Percentiles rank a stretch among this genome's conserved stretches.
phyloP scores from a whole-genome alignment of 2,113 vertebrate genomes.

The Coreoperca whiteheadi region DNA sequence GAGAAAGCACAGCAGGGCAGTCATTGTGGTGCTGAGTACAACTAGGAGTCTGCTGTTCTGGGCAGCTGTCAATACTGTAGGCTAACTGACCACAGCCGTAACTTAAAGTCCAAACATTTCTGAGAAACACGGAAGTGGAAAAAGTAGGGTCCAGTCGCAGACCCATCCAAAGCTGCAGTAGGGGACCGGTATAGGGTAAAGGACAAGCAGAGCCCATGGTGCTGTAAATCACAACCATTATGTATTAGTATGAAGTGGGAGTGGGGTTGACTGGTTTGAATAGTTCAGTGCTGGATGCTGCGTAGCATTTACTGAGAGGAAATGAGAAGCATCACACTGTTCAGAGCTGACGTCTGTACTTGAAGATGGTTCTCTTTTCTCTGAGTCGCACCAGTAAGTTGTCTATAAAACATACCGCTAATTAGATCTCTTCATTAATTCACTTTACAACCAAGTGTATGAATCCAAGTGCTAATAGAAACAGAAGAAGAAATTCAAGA shows the following conservation, averaged over 20 bases:
- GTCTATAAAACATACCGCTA: not conserved
- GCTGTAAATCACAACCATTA: slow-evolving; percentile 59
- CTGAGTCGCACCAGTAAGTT: not conserved
- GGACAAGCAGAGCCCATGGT: slow-evolving; percentile 46
- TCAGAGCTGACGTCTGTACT: slow-evolving; percentile 10
- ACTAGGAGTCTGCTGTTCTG: slow-evolving; percentile 49
- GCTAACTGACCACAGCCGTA: slow-evolving; percentile 46
- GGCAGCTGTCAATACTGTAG: slow-evolving; percentile 21
- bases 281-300: slow-evolving; percentile 13
- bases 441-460: not conserved
- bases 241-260: slow-evolving; percentile 51
- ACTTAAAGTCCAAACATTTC: slow-evolving; percentile 52
- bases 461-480: not conserved
- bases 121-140: slow-evolving; percentile 65
- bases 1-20: slow-evolving; percentile 32
- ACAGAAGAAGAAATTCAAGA: not conserved
- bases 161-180: slow-evolving; percentile 42
- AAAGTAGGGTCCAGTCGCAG: slow-evolving; percentile 52
- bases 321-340: not conserved
- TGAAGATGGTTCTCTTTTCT: not conserved
- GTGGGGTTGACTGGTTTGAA: slow-evolving; percentile 27
- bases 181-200: slow-evolving; percentile 38
- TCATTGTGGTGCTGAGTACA: slow-evolving; percentile 41
- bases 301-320: slow-evolving; percentile 11
- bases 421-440: slow-evolving; percentile 3